Percentiles rank a stretch among this genome's conserved stretches.
These are phyloP conservation scores for Hycleus phaleratus DNA, from an alignment of 1,140 invertebrate species.

Conservation along the genomic window DNA sequence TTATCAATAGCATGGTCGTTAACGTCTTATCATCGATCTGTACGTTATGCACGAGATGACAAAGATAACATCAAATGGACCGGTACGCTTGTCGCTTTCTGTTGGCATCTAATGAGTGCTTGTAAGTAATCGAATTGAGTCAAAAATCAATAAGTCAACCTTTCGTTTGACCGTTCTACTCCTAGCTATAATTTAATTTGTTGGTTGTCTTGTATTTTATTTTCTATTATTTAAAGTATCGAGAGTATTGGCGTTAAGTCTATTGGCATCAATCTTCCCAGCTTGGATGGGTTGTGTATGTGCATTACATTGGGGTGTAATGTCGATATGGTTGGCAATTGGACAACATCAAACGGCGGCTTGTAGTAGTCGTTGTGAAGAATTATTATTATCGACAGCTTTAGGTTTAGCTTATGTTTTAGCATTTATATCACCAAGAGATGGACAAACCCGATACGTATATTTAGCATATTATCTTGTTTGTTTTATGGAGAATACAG, in stretches of 20 bases:
- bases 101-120: constrained; percentile 42
- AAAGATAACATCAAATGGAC: constrained; percentile 38
- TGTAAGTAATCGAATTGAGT: constrained; percentile 23
- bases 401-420: constrained; percentile 43
- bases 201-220: background rate
- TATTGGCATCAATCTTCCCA: constrained; percentile 38
- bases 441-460: constrained; percentile 43
- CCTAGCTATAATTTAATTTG: no score
- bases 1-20: constrained; percentile 41
- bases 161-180: no score
- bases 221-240: constrained; percentile 31
- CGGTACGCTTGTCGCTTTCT: constrained; percentile 38
- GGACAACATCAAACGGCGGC: constrained; percentile 38
- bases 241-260: constrained; percentile 38
- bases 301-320: constrained; percentile 39
- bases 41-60: constrained; percentile 39
- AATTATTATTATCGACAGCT: constrained; percentile 40
- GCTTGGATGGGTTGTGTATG: constrained; percentile 41
- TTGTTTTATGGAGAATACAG: constrained; percentile 46
- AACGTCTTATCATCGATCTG: constrained; percentile 40
- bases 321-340: constrained; percentile 40
- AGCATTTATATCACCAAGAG: constrained; percentile 43
- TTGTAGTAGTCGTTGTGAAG: constrained; percentile 43
- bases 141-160: background rate
- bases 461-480: constrained; percentile 45